Evolutionary conservation across 2,797 vertebrate genomes (phyloP), one percentile per base, ranked within the genome.

Genomic region (Myoxocephalus aenaeus): DNA sequence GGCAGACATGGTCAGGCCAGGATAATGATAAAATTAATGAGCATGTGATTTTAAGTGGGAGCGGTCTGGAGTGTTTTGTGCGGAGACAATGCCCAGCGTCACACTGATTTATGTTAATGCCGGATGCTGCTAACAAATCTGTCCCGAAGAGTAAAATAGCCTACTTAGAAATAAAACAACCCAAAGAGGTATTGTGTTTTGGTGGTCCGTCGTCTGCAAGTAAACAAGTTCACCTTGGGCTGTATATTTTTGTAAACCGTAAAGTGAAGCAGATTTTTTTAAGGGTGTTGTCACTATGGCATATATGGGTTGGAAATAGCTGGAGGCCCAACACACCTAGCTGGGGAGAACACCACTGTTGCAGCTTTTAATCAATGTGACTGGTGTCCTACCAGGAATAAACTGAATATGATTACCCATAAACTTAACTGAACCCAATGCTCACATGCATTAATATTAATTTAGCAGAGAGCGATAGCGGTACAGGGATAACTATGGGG

Each of bases 391-490:
- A 94, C 90, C 86, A 95, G 94, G 94, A 95, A 95, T 96, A 95
- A 95, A 94, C 91, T 92, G 90, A 95, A 95, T 95, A 95, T 95
- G 93, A 96, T 95, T 95, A 95, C 92, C 94, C 93, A 94, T 95
- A 96, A 95, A 95, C 93, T 95, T 94, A 95, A 95, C 91, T 92
- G 92, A 95, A 94, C 92, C 93, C 91, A 89, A 79, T 85, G 90
- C 91, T 93, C 93, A 87, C 88, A 85, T 85, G 89, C 93, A 96
- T 96, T 95, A 94, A 95, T 95, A 95, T 95, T 96, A 86, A 95
- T 95, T 95, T 94, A 93, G 92, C 92, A 92, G 81, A 90, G 93
- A 92, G 84, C 78, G 82, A 94, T 93, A 90, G 92, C 90, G 84
- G 81, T 86, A 70, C 80, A 22, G 86, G 86, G 87, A 93, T 93